phyloP scores from a whole-genome alignment of 2,888 invertebrate species.

The Idaea biselata region DNA sequence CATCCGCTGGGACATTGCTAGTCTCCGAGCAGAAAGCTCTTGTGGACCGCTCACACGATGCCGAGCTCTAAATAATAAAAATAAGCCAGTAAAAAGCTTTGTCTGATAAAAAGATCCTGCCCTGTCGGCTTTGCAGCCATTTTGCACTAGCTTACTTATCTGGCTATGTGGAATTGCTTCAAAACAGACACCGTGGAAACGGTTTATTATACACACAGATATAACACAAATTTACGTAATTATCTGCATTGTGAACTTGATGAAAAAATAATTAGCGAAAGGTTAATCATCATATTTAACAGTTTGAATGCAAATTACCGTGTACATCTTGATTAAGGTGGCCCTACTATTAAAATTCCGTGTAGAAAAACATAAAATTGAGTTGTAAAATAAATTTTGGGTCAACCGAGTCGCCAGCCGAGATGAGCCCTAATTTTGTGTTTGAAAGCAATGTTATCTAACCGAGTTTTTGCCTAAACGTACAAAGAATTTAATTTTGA shows the following conservation, averaged over 20 bases:
- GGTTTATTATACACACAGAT: too few species aligned
- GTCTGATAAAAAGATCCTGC: too few species aligned
- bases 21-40: neutral
- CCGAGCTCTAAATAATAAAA: too few species aligned
- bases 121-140: too few species aligned
- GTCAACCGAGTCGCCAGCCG: neutral
- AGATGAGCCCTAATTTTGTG: neutral
- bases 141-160: too few species aligned
- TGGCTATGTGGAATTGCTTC: too few species aligned
- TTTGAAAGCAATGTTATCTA: conserved; percentile 1
- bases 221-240: neutral
- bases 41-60: neutral
- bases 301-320: neutral
- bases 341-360: neutral
- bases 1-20: neutral
- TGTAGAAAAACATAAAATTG: neutral
- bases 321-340: neutral
- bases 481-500: neutral
- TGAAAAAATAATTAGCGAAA: neutral
- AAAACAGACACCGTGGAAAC: too few species aligned
- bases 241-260: neutral
- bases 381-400: neutral
- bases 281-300: neutral
- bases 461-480: neutral
- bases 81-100: too few species aligned